Conservation (phyloP, 2,888 invertebrate genomes). For the Lasioglossum leucozonium region DNA sequence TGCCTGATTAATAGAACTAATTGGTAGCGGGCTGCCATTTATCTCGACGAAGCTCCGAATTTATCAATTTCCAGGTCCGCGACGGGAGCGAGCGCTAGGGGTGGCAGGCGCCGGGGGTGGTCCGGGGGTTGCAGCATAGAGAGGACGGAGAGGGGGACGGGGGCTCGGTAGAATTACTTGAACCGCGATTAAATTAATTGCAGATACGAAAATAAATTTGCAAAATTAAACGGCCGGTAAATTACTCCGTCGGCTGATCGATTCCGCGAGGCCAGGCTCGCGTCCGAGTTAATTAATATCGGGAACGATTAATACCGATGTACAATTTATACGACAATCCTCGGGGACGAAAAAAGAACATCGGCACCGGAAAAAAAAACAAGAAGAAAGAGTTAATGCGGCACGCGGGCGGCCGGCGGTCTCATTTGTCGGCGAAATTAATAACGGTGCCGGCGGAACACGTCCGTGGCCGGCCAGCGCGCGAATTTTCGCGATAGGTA, state of each 20-base stretch:
- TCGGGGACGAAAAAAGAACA: background rate
- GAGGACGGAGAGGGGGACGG: background rate
- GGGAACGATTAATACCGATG: slow-evolving; percentile 29
- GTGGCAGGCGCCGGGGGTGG: background rate
- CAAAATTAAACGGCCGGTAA: slow-evolving; percentile 47
- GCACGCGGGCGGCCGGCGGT: slow-evolving; percentile 15
- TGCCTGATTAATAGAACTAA: slow-evolving; percentile 43
- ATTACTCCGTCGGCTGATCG: slow-evolving; percentile 35
- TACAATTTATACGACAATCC: slow-evolving; percentile 9
- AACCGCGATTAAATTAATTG: slow-evolving; percentile 43
- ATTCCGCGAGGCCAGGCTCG: background rate
- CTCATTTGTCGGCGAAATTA: slow-evolving; percentile 28
- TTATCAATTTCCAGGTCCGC: slow-evolving; percentile 48
- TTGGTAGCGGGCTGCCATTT: slow-evolving; percentile 41
- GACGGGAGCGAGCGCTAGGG: background rate
- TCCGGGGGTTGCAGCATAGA: background rate
- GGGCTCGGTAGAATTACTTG: slow-evolving; percentile 18
- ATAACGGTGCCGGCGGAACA: slow-evolving; percentile 5
- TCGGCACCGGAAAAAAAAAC: background rate
- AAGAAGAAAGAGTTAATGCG: slow-evolving; percentile 38
- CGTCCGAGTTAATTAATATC: slow-evolving; percentile 46
- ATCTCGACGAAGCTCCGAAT: slow-evolving; percentile 39
- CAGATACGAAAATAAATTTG: slow-evolving; percentile 48
- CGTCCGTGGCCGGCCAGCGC: slow-evolving; percentile 21
- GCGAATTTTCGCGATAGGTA: slow-evolving; percentile 34